These are phyloP conservation scores for Thomomys bottae DNA, from an alignment of 2,113 vertebrate species.

Conservation along the genomic window DNA sequence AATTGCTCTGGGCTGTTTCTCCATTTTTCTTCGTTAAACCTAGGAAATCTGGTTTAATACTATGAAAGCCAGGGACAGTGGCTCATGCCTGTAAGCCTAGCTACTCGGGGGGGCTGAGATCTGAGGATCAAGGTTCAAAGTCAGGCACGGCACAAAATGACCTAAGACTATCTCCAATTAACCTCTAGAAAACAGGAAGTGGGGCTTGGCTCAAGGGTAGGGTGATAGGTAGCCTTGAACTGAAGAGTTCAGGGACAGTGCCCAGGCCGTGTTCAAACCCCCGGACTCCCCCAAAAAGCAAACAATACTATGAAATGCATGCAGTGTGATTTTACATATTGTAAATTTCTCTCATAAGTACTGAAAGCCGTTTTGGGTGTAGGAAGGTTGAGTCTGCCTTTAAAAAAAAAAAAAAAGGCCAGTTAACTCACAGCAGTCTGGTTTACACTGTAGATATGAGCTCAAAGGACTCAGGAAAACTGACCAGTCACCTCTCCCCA, in stretches of 20 bases:
- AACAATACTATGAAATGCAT: not conserved
- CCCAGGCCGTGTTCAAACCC: too few relatives aligned
- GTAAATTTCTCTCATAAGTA: constrained; percentile 68
- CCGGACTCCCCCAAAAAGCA: too few relatives aligned
- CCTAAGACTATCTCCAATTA: too few relatives aligned
- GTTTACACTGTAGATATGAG: not conserved
- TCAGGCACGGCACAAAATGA: too few relatives aligned
- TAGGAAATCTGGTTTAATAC: not conserved
- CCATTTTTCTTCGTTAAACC: not conserved
- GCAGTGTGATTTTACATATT: constrained; percentile 38
- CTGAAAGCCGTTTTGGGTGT: constrained; percentile 55
- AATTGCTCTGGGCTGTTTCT: not conserved
- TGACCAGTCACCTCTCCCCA: rapidly evolving
- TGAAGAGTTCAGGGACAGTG: too few relatives aligned
- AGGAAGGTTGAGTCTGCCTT: not conserved
- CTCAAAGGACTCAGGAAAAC: not conserved
- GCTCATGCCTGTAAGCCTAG: too few relatives aligned
- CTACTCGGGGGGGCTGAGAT: too few relatives aligned
- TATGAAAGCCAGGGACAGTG: too few relatives aligned
- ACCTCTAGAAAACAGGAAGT: too few relatives aligned
- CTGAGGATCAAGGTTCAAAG: too few relatives aligned
- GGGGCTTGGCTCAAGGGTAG: too few relatives aligned
- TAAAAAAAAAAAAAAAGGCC: not conserved
- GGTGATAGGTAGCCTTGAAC: too few relatives aligned
- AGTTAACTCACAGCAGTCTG: not conserved